Evolutionary conservation across 2,113 vertebrate genomes (phyloP).

Genomic region (Stomatorhinus ivindoensis): DNA sequence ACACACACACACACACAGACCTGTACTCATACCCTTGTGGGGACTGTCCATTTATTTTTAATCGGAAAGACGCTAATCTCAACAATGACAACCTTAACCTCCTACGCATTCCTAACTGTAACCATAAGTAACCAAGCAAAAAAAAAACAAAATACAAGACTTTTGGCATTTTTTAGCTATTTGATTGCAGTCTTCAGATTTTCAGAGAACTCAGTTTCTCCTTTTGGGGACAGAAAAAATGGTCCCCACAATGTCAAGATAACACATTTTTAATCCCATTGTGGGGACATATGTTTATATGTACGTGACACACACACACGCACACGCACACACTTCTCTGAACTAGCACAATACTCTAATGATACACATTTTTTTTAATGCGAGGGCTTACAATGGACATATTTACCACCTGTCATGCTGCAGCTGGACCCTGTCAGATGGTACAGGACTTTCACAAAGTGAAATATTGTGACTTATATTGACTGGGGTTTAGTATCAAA

Average conservation of each 20-base stretch:
- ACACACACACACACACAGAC: not conserved
- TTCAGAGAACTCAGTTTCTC: not conserved
- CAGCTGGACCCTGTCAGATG: not conserved
- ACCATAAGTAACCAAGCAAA: not conserved
- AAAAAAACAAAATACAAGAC: not conserved
- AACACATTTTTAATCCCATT: not conserved
- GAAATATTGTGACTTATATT: not conserved
- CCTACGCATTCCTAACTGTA: not conserved
- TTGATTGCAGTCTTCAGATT: not conserved
- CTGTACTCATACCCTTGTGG: not conserved
- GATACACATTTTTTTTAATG: constrained; percentile 36
- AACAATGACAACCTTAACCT: not conserved
- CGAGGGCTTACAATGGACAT: constrained; percentile 21
- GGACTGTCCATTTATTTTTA: not conserved
- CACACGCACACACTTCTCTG: not conserved
- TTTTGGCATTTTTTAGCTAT: not conserved
- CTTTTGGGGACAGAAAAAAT: not conserved
- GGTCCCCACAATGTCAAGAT: not conserved
- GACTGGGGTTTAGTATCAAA: constrained; percentile 33
- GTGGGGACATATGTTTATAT: not conserved
- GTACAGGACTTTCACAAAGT: not conserved
- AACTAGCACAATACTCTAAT: not conserved
- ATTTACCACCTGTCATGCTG: not conserved
- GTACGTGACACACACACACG: not conserved
- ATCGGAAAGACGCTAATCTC: not conserved